Percentiles rank a stretch among this genome's conserved stretches.
Evolutionary conservation across 2,797 vertebrate species (phyloP).

Genomic region (Spea hammondii): DNA sequence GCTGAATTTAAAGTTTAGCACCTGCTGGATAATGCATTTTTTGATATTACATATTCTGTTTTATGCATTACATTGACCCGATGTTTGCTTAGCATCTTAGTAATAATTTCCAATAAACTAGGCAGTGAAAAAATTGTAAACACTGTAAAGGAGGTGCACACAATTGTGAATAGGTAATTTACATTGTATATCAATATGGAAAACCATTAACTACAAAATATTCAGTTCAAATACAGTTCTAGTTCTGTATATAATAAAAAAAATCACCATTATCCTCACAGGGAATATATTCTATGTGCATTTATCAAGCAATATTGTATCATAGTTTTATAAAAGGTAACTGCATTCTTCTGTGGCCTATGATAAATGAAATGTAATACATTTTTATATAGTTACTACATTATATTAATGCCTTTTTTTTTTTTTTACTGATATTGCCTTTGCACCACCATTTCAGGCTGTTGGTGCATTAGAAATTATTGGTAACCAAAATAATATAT

Average conservation of each 20-base stretch:
- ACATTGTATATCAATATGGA: background rate
- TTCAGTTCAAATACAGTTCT: background rate
- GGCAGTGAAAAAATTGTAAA: background rate
- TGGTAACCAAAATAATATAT: constrained; percentile 3
- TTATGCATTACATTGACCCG: constrained; percentile 3
- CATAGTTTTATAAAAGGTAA: background rate
- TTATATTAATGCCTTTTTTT: background rate
- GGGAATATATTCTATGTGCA: background rate
- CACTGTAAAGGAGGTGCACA: background rate
- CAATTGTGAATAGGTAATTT: background rate
- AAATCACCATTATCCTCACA: background rate
- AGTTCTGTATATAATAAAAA: background rate
- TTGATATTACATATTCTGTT: constrained; percentile 3
- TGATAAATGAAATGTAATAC: background rate
- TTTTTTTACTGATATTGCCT: background rate
- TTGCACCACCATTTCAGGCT: background rate
- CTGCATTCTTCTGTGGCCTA: background rate
- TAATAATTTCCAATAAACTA: background rate
- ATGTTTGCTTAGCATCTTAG: background rate
- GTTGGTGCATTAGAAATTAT: background rate
- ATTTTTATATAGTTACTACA: background rate
- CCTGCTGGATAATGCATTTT: constrained; percentile 3
- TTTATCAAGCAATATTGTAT: background rate
- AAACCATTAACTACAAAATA: background rate
- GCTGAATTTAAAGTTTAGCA: constrained; percentile 11